These are phyloP conservation scores for Andrena fulva DNA, from an alignment of 2,888 invertebrate species.

Conservation along the genomic window DNA sequence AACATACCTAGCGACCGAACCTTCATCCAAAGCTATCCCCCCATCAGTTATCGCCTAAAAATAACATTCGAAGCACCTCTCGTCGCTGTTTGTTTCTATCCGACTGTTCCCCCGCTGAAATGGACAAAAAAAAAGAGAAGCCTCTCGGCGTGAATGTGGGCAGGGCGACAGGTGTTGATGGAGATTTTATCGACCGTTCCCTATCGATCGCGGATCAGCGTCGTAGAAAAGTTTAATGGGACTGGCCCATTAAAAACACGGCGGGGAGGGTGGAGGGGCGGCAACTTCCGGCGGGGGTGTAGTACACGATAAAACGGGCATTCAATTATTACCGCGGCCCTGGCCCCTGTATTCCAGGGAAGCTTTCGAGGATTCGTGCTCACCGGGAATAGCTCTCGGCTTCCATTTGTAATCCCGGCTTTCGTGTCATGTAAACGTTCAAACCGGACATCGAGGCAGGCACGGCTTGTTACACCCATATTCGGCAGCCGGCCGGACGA, in stretches of 20 bases:
- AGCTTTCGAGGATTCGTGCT: constrained; percentile 64
- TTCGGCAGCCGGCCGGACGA: constrained; percentile 46
- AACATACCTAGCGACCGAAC: no score
- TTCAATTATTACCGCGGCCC: constrained; percentile 52
- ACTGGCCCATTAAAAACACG: constrained; percentile 15
- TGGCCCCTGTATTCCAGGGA: constrained; percentile 44
- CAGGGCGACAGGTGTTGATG: background rate
- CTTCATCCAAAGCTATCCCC: no score
- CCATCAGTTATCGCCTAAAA: background rate
- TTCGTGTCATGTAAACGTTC: constrained; percentile 72
- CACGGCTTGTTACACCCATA: constrained; percentile 67
- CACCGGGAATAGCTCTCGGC: constrained; percentile 52
- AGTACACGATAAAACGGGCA: constrained; percentile 24
- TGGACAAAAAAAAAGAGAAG: background rate
- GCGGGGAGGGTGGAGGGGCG: no score
- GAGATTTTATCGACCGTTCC: constrained; percentile 16
- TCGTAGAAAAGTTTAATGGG: constrained; percentile 27
- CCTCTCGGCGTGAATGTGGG: background rate
- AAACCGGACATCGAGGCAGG: constrained; percentile 68
- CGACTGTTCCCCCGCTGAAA: background rate
- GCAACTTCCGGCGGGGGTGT: constrained; percentile 2
- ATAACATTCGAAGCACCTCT: background rate
- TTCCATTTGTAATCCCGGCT: constrained; percentile 67
- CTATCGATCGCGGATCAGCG: constrained; percentile 9
- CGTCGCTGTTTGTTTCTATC: background rate